phyloP scores from a whole-genome alignment of 92 coral and sea anemone species.

The Umimayanthus kanabou region DNA sequence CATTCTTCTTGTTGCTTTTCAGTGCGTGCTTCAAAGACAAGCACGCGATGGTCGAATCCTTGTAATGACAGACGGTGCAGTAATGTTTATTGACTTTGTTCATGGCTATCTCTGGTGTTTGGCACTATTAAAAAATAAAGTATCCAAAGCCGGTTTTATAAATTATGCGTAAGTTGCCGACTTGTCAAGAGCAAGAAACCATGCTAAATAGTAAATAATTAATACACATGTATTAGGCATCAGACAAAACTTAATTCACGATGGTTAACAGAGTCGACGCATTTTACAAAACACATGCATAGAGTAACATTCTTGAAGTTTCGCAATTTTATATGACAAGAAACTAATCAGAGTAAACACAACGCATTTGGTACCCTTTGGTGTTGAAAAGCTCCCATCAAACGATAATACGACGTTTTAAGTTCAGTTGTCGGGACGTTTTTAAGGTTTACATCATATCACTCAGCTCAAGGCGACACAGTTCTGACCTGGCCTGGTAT shows the following conservation, averaged over 20 bases:
- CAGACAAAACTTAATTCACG: too few relatives aligned
- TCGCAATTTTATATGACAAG: too few relatives aligned
- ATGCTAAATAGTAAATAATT: too few relatives aligned
- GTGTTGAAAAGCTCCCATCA: too few relatives aligned
- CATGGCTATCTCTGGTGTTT: neutral
- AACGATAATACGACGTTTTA: too few relatives aligned
- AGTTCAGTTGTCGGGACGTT: too few relatives aligned
- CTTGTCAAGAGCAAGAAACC: neutral
- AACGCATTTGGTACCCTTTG: too few relatives aligned
- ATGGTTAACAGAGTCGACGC: too few relatives aligned
- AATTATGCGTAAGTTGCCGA: neutral
- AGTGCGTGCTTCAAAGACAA: neutral
- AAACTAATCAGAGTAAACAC: too few relatives aligned
- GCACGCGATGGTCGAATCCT: neutral
- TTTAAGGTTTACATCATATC: neutral
- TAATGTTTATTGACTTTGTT: neutral
- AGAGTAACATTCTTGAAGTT: too few relatives aligned
- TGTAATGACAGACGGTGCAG: neutral
- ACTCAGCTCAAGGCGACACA: neutral
- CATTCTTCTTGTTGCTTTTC: neutral
- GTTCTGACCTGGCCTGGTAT: neutral
- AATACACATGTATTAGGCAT: too few relatives aligned
- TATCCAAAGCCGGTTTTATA: neutral
- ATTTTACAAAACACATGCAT: too few relatives aligned
- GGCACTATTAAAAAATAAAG: neutral